phyloP scores from a whole-genome alignment of 2,888 invertebrate species.

The Drosophila diplacantha region DNA sequence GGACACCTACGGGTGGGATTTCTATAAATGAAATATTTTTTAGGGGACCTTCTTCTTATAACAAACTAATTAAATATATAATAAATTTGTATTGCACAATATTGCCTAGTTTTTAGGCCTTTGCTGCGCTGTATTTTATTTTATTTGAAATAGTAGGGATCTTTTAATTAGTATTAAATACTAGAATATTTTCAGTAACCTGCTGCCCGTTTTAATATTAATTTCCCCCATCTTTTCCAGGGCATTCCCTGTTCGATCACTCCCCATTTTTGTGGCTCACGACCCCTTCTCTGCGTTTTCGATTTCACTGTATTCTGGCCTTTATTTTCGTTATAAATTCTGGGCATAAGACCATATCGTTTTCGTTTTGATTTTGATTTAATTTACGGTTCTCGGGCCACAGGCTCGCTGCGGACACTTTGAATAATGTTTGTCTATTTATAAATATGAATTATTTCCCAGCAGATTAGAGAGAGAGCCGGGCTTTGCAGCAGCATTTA shows the following conservation, averaged over 20 bases:
- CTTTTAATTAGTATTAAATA: too few species aligned
- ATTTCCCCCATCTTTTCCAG: neutral
- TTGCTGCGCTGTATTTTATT: too few species aligned
- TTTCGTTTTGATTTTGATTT: slow-evolving; percentile 67
- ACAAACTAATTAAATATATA: too few species aligned
- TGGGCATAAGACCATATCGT: slow-evolving; percentile 63
- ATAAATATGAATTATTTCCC: slow-evolving; percentile 69
- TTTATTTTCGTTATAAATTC: slow-evolving; percentile 64
- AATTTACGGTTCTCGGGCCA: slow-evolving; percentile 66
- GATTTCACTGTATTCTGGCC: slow-evolving; percentile 43
- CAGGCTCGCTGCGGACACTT: slow-evolving; percentile 56
- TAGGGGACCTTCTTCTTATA: neutral
- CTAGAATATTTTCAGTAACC: neutral
- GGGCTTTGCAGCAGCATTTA: slow-evolving; percentile 16
- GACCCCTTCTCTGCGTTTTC: slow-evolving; percentile 28
- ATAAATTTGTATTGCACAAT: too few species aligned
- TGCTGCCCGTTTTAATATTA: neutral
- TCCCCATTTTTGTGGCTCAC: neutral
- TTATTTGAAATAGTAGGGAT: too few species aligned
- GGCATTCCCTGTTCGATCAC: neutral
- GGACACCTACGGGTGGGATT: neutral
- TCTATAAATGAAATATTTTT: neutral
- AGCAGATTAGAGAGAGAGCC: slow-evolving; percentile 51
- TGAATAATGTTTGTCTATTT: slow-evolving; percentile 71
- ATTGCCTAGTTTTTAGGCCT: too few species aligned